Base-by-base conservation (phyloP, 2,888 invertebrate species). In the Malachius bipustulatus region DNA sequence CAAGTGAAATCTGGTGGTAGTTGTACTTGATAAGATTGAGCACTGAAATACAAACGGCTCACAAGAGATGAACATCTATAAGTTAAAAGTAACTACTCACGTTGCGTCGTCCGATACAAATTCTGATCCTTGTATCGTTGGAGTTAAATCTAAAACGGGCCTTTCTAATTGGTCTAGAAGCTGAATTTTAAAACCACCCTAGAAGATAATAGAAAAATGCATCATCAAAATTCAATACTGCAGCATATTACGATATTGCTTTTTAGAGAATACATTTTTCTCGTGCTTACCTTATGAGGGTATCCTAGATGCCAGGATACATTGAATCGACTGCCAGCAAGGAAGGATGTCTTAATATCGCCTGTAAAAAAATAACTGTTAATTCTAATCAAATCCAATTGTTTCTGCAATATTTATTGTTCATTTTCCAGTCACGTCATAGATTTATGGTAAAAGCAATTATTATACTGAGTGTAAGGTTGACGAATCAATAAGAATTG, bases 241-340 rank as follows among this genome's bases (percentile, higher is more conserved):
- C 24, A 19, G n/a, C 6, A 19, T 6, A 19, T 19, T 19, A 19
- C 24, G n/a, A 19, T 8, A 19, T 19, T 19, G n/a, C n/a, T 19
- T 19, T 19, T 8, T 19, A 6, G n/a, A 19, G 6, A 19, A 19
- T 19, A 19, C 24, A 19, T 8, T 19, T 6, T 19, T 19, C n/a
- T 2, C 14, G 14, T 26, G 67, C 77, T 74, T 66, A 87, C 87
- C 67, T 76, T 71, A 57, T 94, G 93, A 3, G 93, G 87, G 65
- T 90, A 93, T 8, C 90, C 88, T 51, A 93, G 70, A 63, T 90
- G 90, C 93, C 93, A 94, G 42, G 88, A 80, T 32, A 90, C 81
- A 63, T 83, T 90, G 54, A 94, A 78, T 42, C 73, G 73, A 41
- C 88, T 79, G 35, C 90, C 91, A 11, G 87, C 74, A 42, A 82